Evolutionary conservation across 2,113 vertebrate species (phyloP).

Genomic region (Rafetus swinhoei): DNA sequence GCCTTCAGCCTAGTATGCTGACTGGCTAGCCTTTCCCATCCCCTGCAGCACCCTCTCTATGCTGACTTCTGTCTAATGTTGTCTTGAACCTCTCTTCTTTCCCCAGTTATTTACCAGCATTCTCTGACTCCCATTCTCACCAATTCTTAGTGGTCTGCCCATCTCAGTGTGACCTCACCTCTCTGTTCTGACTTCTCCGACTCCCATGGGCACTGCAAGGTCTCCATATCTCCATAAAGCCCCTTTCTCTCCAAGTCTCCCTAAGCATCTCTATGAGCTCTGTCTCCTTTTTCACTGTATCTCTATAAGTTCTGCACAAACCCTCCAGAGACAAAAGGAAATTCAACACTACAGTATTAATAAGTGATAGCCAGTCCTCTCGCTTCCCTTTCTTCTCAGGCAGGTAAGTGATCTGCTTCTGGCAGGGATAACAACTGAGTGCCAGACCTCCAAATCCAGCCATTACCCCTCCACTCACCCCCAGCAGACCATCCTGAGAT

Average conservation of each 20-base stretch:
- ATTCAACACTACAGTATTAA: conserved; percentile 13
- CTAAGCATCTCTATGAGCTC: neutral
- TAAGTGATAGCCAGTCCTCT: conserved; percentile 51
- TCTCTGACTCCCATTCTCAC: neutral
- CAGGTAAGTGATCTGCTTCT: neutral
- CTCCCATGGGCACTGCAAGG: too few relatives aligned
- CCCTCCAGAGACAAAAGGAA: conserved; percentile 42
- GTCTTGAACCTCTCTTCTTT: neutral
- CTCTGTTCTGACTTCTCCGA: neutral
- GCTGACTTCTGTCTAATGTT: neutral
- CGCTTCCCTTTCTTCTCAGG: conserved; percentile 1
- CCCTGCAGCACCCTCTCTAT: neutral
- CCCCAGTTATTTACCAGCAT: neutral
- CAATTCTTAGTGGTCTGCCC: neutral
- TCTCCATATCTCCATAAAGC: neutral
- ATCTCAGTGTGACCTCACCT: neutral
- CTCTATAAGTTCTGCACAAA: conserved; percentile 13
- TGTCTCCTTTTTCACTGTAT: conserved; percentile 38
- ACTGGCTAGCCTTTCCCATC: neutral
- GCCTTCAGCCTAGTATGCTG: neutral
- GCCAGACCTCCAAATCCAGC: accelerated
- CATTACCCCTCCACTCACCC: neutral
- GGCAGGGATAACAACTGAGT: neutral
- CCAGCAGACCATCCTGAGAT: neutral
- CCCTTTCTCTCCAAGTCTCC: neutral